Evolutionary conservation across 1,140 invertebrate species (phyloP), one percentile per base, ranked within the genome.

Genomic region (Sarcophaga peregrina): DNA sequence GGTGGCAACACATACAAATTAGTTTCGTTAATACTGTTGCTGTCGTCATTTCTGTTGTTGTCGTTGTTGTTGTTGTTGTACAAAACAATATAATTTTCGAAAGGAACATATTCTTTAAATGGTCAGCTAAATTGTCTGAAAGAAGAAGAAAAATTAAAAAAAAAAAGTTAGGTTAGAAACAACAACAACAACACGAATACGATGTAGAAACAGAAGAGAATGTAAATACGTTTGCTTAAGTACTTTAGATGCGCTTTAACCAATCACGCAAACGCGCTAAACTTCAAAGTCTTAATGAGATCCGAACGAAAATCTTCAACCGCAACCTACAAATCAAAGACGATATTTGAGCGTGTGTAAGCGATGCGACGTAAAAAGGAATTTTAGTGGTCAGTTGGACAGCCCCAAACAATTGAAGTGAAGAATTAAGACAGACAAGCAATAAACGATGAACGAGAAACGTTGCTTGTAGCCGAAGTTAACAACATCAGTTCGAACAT

Each of bases 221-320:
- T 37, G 25, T 37, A 37, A 37, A 37, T 2, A 1, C 25, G 25
- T 37, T 37, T 37, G 25, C 25, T 88, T 88, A 88, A 88, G 85
- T 86, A 84, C 25, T 86, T 87, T 86, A 84, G 83, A 84, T 84
- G 86, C 85, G 86, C 86, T 85, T 84, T 84, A 84, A 84, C 88
- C 88, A 89, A 89, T 89, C 88, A 89, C 85, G 86, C 88, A 86
- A 86, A 84, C 85, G 88, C 88, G 88, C 88, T 85, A 84, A 89
- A 89, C 87, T 89, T 89, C 88, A 89, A 89, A 89, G 88, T 83
- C 83, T 68, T 85, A 85, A 87, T 87, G 85, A 86, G 83, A 75
- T 50, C 62, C 62, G 62, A n/a, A 17, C 17, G 78, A n/a, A 72
- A 72, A 20, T 72, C 62, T 45, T 4, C 17, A 46, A 47, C 9